These are phyloP conservation scores for Chaunax sp. DNA, from an alignment of 2,797 vertebrate genomes.

Conservation along the genomic window DNA sequence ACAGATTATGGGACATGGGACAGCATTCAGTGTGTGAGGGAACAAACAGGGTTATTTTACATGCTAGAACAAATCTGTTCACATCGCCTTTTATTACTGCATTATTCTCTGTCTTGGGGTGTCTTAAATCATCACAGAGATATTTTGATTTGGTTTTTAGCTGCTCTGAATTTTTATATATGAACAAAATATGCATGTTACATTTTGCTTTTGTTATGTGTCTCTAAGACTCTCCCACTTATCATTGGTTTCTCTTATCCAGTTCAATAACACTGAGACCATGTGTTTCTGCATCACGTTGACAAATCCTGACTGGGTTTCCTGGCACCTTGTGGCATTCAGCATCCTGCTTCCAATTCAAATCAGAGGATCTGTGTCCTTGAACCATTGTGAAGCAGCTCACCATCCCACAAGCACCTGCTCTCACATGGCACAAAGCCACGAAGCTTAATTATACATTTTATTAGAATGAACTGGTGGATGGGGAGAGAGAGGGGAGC, in stretches of 20 bases:
- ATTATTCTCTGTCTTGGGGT: too few species aligned
- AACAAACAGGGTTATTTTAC: slow-evolving; percentile 36
- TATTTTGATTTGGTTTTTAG: background rate
- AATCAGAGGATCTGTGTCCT: slow-evolving; percentile 39
- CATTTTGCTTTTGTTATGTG: background rate
- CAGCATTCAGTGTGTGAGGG: slow-evolving; percentile 33
- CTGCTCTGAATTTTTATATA: background rate
- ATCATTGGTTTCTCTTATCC: background rate
- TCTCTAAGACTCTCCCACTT: background rate
- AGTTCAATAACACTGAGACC: background rate
- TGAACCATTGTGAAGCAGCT: slow-evolving; percentile 43
- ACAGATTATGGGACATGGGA: slow-evolving; percentile 34
- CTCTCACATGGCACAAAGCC: slow-evolving; percentile 39
- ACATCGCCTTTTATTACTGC: too few species aligned
- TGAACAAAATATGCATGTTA: background rate
- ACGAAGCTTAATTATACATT: slow-evolving; percentile 46
- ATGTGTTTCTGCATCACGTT: slow-evolving; percentile 9
- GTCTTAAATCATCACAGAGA: too few species aligned
- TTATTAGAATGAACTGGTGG: slow-evolving; percentile 35
- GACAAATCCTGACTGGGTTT: slow-evolving; percentile 26
- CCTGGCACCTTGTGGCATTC: slow-evolving; percentile 33
- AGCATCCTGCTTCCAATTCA: slow-evolving; percentile 32
- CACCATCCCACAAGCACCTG: slow-evolving; percentile 31
- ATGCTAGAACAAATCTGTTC: background rate
- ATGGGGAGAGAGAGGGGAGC: background rate